Conservation (phyloP, 2,113 vertebrate genomes). For the Hyperopisus bebe region DNA sequence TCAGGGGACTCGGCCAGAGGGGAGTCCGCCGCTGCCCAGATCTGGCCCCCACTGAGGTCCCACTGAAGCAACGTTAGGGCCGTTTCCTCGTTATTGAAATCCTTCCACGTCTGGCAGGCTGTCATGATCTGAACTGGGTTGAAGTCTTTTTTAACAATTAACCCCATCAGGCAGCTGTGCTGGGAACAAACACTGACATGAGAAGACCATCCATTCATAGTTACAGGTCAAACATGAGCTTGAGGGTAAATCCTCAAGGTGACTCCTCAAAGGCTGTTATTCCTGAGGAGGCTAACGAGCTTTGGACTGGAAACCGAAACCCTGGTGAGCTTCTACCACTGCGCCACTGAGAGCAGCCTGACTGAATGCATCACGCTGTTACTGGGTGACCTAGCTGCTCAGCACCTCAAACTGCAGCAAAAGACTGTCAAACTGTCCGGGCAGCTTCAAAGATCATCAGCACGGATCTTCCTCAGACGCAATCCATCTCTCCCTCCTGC, state of each 20-base stretch:
- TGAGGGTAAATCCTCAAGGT: background rate
- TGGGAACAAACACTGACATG: background rate
- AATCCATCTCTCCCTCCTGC: background rate
- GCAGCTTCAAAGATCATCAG: background rate
- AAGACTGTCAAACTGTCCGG: background rate
- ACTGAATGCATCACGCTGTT: background rate
- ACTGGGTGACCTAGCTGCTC: background rate
- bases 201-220: background rate
- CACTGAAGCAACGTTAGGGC: background rate
- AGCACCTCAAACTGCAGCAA: background rate
- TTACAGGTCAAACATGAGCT: background rate
- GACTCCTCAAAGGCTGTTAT: background rate
- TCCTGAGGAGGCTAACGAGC: background rate
- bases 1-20: background rate
- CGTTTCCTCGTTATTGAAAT: background rate
- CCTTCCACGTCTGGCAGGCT: background rate
- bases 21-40: background rate
- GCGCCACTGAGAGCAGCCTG: background rate
- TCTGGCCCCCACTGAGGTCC: conserved; percentile 1
- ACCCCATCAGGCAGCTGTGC: background rate
- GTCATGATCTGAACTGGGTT: background rate
- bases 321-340: background rate
- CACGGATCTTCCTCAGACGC: background rate
- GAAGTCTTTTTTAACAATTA: background rate
- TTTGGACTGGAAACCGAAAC: background rate